Base-by-base conservation (phyloP, 2,888 invertebrate species). In the Drosophila falleni region DNA sequence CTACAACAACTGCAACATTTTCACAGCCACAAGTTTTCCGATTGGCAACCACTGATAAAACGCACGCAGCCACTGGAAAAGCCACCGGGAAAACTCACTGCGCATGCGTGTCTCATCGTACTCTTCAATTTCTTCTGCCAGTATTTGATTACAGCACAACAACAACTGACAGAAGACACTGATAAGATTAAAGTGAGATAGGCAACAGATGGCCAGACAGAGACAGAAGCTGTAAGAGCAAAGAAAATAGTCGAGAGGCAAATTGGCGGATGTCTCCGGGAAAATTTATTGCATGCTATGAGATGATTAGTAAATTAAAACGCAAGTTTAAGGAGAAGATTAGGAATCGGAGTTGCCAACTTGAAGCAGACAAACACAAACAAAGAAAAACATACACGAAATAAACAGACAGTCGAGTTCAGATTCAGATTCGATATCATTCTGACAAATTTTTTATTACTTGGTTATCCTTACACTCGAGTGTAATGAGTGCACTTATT, bases 71-170 rank as follows among this genome's bases (percentile, higher is more conserved):
- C 64, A 65, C 55, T 53, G 61, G 47, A 60, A 59, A 63, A 61
- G 42, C 71, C 51, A 61, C 50, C 46, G 53, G 58, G 44, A 68
- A 61, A 66, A 46, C n/a, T 41, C 53, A 53, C 42, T 65, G 74
- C 70, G 69, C 79, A 77, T 81, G 81, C 80, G 78, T 83, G 79
- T 69, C 54, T 46, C 59, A 55, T 58, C 23, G 33, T 33, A 23
- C 63, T 66, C 44, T 58, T 47, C 58, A 61, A 29, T 59, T 78
- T 64, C 46, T 46, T 49, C 47, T 35, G 65, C 60, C 71, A 23
- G 81, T 81, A 81, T 87, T 84, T 80, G 74, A 84, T 83, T 87
- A 84, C 83, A 44, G 64, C 56, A 53, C 71, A 78, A 54, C 65
- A 58, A 49, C 75, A 60, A 37, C 81, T 71, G 81, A 59, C 71